phyloP scores from a whole-genome alignment of 2,113 vertebrate genomes.

The Oplegnathus fasciatus region DNA sequence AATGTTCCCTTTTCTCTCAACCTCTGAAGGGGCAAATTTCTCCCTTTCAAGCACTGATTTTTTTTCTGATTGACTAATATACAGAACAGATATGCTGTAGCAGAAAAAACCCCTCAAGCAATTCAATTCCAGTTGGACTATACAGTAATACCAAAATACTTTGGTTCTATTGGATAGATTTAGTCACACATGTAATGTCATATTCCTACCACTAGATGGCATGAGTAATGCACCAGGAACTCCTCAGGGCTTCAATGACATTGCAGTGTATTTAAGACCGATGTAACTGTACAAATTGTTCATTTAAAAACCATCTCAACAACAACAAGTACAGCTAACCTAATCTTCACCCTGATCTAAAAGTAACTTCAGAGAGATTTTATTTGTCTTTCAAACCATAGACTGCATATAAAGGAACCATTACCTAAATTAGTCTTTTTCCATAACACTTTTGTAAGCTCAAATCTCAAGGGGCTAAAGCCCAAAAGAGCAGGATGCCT shows the following conservation, averaged over 20 bases:
- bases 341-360: not conserved
- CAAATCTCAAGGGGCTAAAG: conserved; percentile 11
- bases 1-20: not conserved
- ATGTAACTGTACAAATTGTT: not conserved
- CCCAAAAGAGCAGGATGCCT: conserved; percentile 18
- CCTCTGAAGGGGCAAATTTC: not conserved
- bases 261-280: not conserved
- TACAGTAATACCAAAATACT: too few species aligned
- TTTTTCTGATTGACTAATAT: too few species aligned
- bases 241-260: not conserved
- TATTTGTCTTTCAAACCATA: not conserved
- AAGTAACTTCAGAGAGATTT: conserved; percentile 3
- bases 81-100: too few species aligned
- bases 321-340: not conserved
- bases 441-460: conserved; percentile 33
- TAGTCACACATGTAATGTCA: conserved; percentile 30
- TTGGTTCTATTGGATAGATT: too few species aligned
- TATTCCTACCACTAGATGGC: conserved; percentile 74
- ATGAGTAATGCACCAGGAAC: not conserved
- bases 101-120: too few species aligned
- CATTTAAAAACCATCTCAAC: not conserved
- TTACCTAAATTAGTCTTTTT: conserved; percentile 25
- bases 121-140: too few species aligned
- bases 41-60: too few species aligned
- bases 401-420: not conserved